Percentiles rank a stretch among this genome's conserved stretches.
phyloP scores from a whole-genome alignment of 1,140 invertebrate genomes.

The Pogonomyrmex barbatus region DNA sequence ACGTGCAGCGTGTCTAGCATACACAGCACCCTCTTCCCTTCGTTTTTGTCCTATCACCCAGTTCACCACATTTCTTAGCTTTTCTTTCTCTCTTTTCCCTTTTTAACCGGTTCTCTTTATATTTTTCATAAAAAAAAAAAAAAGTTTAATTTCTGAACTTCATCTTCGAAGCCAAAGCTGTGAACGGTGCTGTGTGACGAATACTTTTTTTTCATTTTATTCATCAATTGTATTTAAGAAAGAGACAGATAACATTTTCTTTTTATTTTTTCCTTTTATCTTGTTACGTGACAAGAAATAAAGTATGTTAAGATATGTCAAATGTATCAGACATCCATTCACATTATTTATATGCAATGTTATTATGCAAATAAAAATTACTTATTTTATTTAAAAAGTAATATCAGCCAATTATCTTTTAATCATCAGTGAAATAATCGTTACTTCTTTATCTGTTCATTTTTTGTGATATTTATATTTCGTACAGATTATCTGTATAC shows the following conservation, averaged over 20 bases:
- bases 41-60: slow-evolving; percentile 11
- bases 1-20: slow-evolving; percentile 71
- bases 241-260: background rate
- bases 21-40: slow-evolving; percentile 48
- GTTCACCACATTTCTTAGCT: slow-evolving; percentile 8
- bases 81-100: background rate
- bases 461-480: background rate
- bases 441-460: background rate
- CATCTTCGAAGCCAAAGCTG: slow-evolving; percentile 26
- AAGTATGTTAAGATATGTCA: background rate
- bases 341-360: background rate
- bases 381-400: background rate
- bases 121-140: slow-evolving; percentile 12
- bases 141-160: background rate
- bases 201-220: slow-evolving; percentile 12
- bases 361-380: slow-evolving; percentile 11
- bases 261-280: background rate
- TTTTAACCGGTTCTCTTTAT: slow-evolving; percentile 6
- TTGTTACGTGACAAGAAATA: background rate
- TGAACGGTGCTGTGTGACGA: background rate
- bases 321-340: background rate
- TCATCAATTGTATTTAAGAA: slow-evolving; percentile 8
- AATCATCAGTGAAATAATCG: background rate
- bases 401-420: background rate
- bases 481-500: no score